phyloP scores from a whole-genome alignment of 2,888 invertebrate species.

The Agriopis leucophaearia region DNA sequence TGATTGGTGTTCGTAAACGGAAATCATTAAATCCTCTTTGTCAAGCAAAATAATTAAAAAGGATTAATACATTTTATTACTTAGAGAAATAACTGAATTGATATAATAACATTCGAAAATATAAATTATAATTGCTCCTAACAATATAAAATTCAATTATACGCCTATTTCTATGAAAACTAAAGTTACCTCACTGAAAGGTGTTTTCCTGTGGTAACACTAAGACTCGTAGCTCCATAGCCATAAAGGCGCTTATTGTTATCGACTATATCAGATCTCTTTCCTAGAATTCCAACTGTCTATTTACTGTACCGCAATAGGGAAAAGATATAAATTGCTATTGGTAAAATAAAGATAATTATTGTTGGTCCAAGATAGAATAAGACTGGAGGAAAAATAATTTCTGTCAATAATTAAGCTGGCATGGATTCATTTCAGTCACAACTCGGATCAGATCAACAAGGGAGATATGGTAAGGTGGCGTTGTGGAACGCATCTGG shows the following conservation, averaged over 20 bases:
- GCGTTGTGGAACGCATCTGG: too few species aligned
- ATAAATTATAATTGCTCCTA: too few species aligned
- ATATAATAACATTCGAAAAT: too few species aligned
- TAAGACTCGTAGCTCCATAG: slow-evolving; percentile 2
- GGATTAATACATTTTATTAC: too few species aligned
- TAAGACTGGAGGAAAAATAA: slow-evolving; percentile 7
- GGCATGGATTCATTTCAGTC: background rate
- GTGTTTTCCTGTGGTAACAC: background rate
- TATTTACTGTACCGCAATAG: slow-evolving; percentile 12
- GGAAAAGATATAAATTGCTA: slow-evolving; percentile 11
- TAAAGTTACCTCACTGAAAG: background rate
- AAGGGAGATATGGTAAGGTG: too few species aligned
- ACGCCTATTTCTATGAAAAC: background rate
- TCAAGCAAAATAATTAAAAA: too few species aligned
- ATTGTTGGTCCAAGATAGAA: background rate
- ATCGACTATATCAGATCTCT: slow-evolving; percentile 18
- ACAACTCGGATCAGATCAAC: too few species aligned
- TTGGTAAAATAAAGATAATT: slow-evolving; percentile 15
- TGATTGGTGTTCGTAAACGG: too few species aligned
- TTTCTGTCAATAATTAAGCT: background rate
- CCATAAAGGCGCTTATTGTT: slow-evolving; percentile 25
- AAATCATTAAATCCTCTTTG: too few species aligned
- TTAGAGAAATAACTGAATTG: too few species aligned
- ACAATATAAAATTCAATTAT: too few species aligned
- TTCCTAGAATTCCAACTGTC: slow-evolving; percentile 22